Percentiles rank a stretch among this genome's conserved stretches.
These are phyloP conservation scores for Pitta sordida DNA, from an alignment of 2,113 vertebrate species.

Conservation along the genomic window DNA sequence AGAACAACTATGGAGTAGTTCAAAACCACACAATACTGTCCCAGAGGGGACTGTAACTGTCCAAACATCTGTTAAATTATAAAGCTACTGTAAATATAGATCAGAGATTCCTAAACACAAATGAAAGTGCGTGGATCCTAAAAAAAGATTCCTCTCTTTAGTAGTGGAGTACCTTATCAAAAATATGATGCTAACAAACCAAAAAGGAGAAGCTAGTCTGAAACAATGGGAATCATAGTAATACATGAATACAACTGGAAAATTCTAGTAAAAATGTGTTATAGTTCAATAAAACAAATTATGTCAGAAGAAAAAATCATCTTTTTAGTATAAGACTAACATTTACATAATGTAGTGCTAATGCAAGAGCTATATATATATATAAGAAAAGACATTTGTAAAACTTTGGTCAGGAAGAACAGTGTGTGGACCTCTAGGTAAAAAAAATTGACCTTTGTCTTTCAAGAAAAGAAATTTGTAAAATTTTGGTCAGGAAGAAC, in stretches of 20 bases:
- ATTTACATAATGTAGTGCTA: neutral
- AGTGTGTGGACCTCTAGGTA: too few species aligned
- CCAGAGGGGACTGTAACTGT: constrained; percentile 55
- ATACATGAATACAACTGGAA: neutral
- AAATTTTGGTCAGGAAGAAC: neutral
- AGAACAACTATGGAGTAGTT: constrained; percentile 56
- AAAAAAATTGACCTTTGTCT: too few species aligned
- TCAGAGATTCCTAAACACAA: constrained; percentile 42
- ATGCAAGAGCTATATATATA: neutral
- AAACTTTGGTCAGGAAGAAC: neutral
- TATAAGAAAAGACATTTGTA: neutral
- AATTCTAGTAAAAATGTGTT: neutral
- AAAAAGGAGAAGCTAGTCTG: neutral
- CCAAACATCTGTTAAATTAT: constrained; percentile 68
- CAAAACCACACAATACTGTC: constrained; percentile 54
- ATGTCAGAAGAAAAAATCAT: neutral
- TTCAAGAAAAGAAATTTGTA: neutral
- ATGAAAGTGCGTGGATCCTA: constrained; percentile 1
- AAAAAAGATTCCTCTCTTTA: constrained; percentile 7
- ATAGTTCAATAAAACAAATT: neutral
- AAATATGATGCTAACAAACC: neutral
- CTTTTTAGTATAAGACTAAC: neutral
- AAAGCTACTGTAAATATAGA: constrained; percentile 63
- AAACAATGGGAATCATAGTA: neutral
- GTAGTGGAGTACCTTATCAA: neutral